Base-by-base conservation (phyloP, 2,888 invertebrate genomes). In the Apeira syringaria region DNA sequence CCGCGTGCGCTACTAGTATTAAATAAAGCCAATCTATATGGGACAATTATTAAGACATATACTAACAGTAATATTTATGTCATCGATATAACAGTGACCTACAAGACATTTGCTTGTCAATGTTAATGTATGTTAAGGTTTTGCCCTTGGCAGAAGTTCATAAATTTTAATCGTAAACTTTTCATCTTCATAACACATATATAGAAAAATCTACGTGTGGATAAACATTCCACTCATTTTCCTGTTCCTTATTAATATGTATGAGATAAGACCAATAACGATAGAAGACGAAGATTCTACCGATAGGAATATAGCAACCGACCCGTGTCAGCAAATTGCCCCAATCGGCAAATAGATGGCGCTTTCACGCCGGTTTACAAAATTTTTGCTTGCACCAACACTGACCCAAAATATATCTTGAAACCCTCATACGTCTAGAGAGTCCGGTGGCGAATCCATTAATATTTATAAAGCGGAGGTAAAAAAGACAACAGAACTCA, bases 321-420 rank as follows among this genome's bases (percentile, higher is more conserved):
- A 80, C 81, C 83, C 80, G 61, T 78, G 82, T 85, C 83, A 82
- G 74, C 73, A 74, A 79, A 79, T 72, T 72, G 68, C 59, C 63
- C 58, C 56, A 59, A 54, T 58, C 51, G 56, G 64, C 66, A 67
- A 68, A 79, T 73, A 79, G 69, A 74, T 74, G 74, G 73, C 61
- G 69, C 51, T 74, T 65, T 65, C 69, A 74, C 73, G 74, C 72
- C 61, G 69, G 50, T 74, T 65, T 65, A 61, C 68, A 72, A 64
- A 75, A 68, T 80, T 78, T 75, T 68, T 59, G 51, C 27, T 30
- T 35, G 65, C 68, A 62, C 65, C 69, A 62, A 63, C 56, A 64
- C 46, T 50, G 60, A 70, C 73, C 76, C 61, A 51, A 64, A 67
- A 81, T 83, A 83, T 78, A 83, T 83, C 77, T 67, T 56, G 44